Conservation (phyloP, 2,888 invertebrate genomes). For the Apotomis turbidana region DNA sequence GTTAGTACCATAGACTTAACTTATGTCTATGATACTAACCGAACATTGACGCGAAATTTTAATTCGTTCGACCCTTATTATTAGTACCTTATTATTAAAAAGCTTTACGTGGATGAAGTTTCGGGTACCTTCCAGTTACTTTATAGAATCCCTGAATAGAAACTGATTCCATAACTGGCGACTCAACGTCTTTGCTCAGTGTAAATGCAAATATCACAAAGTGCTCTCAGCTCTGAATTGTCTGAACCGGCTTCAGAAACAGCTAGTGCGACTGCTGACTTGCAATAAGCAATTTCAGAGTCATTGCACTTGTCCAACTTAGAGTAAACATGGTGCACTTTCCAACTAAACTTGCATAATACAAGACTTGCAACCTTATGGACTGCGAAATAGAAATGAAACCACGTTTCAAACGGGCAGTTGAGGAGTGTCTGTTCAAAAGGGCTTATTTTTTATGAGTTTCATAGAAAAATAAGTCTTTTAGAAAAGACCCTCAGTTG, state of each 20-base stretch:
- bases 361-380: constrained; percentile 16
- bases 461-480: too few species aligned
- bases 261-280: constrained; percentile 21
- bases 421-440: neutral
- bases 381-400: constrained; percentile 6
- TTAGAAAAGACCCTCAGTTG: too few species aligned
- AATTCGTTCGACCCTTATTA: too few species aligned
- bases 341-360: constrained; percentile 30
- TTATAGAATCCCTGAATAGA: neutral
- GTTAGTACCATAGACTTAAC: too few species aligned
- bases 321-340: constrained; percentile 35
- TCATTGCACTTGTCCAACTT: constrained; percentile 42
- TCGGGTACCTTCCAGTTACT: too few species aligned
- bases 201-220: constrained; percentile 38
- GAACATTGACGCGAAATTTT: too few species aligned
- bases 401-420: constrained; percentile 1
- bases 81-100: too few species aligned
- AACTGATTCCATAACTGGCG: constrained; percentile 20
- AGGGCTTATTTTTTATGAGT: too few species aligned
- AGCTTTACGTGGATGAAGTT: too few species aligned
- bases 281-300: constrained; percentile 40
- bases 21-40: too few species aligned
- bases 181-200: constrained; percentile 18
- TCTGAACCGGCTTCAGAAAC: constrained; percentile 27
- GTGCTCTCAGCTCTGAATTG: constrained; percentile 26